Base-by-base conservation (phyloP, 2,113 vertebrate genomes). In the Catharus fuscescens region DNA sequence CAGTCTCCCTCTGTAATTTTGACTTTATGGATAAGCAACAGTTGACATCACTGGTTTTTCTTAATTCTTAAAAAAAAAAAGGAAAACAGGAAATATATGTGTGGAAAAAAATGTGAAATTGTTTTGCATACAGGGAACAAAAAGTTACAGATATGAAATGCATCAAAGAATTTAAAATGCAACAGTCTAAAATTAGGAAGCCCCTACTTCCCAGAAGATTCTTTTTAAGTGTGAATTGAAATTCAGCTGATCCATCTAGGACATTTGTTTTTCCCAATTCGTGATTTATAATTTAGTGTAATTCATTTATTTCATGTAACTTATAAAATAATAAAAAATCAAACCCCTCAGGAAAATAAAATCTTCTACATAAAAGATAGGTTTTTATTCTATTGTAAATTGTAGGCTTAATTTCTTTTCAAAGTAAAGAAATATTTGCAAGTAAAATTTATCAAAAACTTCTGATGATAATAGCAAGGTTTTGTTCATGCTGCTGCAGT, bases 21-120 rank as follows among this genome's bases (percentile, higher is more conserved):
- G 98, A 98, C 95, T 98, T 98, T 97, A 98, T 98, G 89, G 98
- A 98, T 96, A 99, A 98, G 95, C 98, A 98, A 95, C 97, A 98
- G 94, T 97, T 98, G 97, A 98, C 98, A 96, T 99, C 98, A 96
- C 97, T 98, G 95, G 98, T 98, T 96, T 98, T 98, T 95, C 97
- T 98, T 97, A 99, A 97, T 96, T 99, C 99, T 99, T 97, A 97
- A 52, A 42, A 50, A 74, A 53, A 53, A 45, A 38, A 61, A n/a
- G n/a, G 31, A 65, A 91, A 90, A 92, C 10, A 86, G 52, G 84
- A 36, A 90, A 88, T 11, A 87, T 34, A 10, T 10, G 13, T 70
- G 40, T 56, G 50, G 38, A 26, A 25, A 80, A 92, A 95, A 86
- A 92, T 45, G 15, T 72, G 56, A 93, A 81, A 38, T 40, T 47